Evolutionary conservation across 2,888 invertebrate genomes (phyloP), one percentile per base, ranked within the genome.

Genomic region (Chirona hameri): DNA sequence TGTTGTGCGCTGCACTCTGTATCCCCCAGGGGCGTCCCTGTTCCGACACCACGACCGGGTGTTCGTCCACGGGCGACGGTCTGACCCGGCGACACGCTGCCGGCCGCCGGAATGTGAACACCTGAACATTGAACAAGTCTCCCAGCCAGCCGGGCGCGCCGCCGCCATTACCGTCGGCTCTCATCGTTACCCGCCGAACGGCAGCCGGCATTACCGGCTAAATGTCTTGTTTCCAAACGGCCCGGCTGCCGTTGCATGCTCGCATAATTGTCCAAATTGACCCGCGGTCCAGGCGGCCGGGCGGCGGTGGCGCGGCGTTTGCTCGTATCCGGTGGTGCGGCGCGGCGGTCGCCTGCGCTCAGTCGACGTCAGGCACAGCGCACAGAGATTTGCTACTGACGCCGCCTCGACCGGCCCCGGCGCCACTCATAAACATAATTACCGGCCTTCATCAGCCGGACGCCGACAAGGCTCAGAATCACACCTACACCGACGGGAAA

Each of bases 211-310:
- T 27, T 27, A 27, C 65, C 60, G 65, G 65, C 18, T 24, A 76
- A 46, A 76, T 46, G 76, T 76, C 76, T 76, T 76, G 76, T 46
- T 76, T 76, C 46, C 76, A 76, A 46, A 76, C 76, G 31, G 76
- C 24, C 21, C 10, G 12, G 18, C 15, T 27, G 27, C 24, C 18
- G 14, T 76, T 76, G 46, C 46, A 24, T 76, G 76, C 76, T 27
- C 27, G 39, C 18, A 39, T 24, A 39, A 76, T 76, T 76, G 76
- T 24, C 39, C 24, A 21, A 76, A 76, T 76, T 39, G 76, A 76
- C 18, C 76, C 24, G 24, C 39, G 9, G 76, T 39, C 46, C 31
- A 24, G 76, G 0, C 1, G 46, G 39, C 18, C 39, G 14, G 21
- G 76, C 1, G 15, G 29, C 7, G 39, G 21, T 9, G 9, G 12